Conservation (phyloP, 2,113 vertebrate genomes). For the Malaclemys terrapin region DNA sequence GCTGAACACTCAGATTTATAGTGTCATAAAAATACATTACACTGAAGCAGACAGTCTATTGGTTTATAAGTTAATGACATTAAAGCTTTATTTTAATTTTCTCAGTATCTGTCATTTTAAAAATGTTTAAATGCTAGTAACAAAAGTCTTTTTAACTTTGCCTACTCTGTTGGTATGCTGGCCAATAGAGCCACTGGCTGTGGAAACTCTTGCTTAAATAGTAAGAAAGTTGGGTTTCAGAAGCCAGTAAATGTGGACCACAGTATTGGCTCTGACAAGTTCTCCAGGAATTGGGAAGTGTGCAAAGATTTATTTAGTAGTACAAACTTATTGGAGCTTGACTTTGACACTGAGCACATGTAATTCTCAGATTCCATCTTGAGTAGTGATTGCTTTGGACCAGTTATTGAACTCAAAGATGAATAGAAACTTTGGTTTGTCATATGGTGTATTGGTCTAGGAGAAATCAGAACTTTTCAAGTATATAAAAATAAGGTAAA, state of each 20-base stretch:
- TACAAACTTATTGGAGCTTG: not conserved
- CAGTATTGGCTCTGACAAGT: not conserved
- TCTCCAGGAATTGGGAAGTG: not conserved
- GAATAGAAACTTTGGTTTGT: not conserved
- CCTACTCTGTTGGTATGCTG: not conserved
- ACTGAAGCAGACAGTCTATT: not conserved
- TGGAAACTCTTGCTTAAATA: not conserved
- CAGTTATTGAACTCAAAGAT: not conserved
- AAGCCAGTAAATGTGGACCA: not conserved
- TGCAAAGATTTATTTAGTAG: not conserved
- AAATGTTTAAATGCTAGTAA: not conserved
- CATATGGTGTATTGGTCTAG: not conserved
- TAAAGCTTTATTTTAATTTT: not conserved
- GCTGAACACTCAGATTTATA: not conserved
- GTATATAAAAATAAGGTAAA: not conserved
- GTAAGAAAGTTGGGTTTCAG: not conserved
- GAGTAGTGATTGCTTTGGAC: not conserved
- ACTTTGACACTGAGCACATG: not conserved
- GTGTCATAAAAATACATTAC: not conserved
- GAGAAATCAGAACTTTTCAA: not conserved
- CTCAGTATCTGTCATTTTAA: too few species aligned
- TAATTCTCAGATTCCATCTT: not conserved
- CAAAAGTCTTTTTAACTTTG: not conserved
- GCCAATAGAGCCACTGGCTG: not conserved
- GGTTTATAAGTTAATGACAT: not conserved